Evolutionary conservation across 2,797 vertebrate species (phyloP), one percentile per base, ranked within the genome.

Genomic region (Neosilurus hyrtlii): DNA sequence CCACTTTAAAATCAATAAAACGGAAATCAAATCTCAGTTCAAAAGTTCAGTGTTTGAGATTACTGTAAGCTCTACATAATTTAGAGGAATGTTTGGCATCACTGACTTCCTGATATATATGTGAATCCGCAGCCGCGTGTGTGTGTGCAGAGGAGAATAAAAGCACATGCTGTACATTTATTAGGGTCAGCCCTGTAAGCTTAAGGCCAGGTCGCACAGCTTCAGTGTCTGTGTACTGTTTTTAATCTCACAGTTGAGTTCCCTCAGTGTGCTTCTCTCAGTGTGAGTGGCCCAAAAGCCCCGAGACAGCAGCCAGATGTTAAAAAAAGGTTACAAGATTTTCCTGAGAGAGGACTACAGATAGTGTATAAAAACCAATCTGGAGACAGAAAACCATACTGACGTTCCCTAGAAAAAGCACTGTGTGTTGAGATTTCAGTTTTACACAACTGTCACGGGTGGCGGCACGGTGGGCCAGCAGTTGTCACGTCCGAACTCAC

Each of bases 231-330:
- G 24, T 78, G 77, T 83, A 70, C 85, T 82, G 70, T 82, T 86
- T 88, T 83, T 86, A 88, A 85, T 88, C 83, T 88, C 83, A 86
- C 83, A 86, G 83, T 72, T 84, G 83, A 88, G 37, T 88, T 88
- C 83, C 85, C 83, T 54, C 81, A 86, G 83, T 67, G 43, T 82
- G 66, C 56, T 85, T 85, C 83, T 88, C 83, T 68, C 85, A 83
- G 79, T 70, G 22, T 66, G 63, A 80, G 68, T 22, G 43, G 52
- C 79, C 81, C 71, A 73, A 77, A 85, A 70, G 63, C n/a, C 82
- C 24, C 4, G 49, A 37, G 59, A 83, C 4, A 52, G 61, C 73
- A 49, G 71, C 66, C 81, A 56, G 80, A 83, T 86, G 77, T 81
- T 37, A 85, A 88, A 87, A 85, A 88, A 87, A 82, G 78, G 80